A percentile compares a stretch with the other conserved stretches of the same genome.
Evolutionary conservation across 2,113 vertebrate genomes (phyloP).

Genomic region (Anseranas semipalmata): DNA sequence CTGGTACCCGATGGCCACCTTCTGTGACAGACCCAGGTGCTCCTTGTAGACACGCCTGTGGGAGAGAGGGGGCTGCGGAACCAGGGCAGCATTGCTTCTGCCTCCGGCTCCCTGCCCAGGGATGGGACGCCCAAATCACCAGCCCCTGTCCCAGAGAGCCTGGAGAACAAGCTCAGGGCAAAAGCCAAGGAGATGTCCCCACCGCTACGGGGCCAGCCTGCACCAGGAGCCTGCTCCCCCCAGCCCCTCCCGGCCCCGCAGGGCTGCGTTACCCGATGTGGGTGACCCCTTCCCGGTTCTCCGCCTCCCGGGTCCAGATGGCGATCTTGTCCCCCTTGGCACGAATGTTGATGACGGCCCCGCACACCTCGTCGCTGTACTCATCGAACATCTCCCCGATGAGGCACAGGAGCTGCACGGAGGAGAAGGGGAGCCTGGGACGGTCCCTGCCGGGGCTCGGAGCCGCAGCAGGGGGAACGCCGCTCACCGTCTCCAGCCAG

Average conservation of each 20-base stretch:
- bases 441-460: accelerated
- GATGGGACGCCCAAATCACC: neutral
- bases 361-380: conserved; percentile 81
- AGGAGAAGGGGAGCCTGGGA: neutral
- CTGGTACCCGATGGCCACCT: conserved; percentile 86
- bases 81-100: accelerated
- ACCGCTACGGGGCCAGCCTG: neutral
- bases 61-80: neutral
- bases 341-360: conserved; percentile 85
- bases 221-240: neutral
- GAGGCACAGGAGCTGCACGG: conserved; percentile 82
- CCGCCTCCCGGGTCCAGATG: conserved; percentile 85
- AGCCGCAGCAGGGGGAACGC: accelerated
- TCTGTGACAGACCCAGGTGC: conserved; percentile 79
- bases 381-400: conserved; percentile 85
- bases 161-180: neutral
- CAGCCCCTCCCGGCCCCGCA: accelerated
- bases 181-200: neutral
- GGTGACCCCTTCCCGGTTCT: conserved; percentile 80
- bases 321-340: conserved; percentile 89
- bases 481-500: conserved; percentile 87
- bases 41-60: conserved; percentile 84
- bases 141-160: neutral
- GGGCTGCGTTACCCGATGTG: conserved; percentile 80
- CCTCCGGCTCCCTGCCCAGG: neutral